These are phyloP conservation scores for Ferrisia virgata DNA, from an alignment of 2,888 invertebrate species.

Conservation along the genomic window DNA sequence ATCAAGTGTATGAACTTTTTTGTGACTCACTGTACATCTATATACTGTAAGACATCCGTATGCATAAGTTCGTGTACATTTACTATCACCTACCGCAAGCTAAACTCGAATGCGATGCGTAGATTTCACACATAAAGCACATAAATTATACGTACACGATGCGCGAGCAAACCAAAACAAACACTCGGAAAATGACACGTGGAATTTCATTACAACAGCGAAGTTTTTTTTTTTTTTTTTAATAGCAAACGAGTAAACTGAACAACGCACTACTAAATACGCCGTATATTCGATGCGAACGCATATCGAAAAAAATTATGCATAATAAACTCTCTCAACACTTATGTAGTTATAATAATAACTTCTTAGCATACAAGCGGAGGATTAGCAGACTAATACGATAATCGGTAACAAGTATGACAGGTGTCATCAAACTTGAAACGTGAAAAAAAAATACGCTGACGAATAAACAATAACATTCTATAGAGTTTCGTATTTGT, in stretches of 20 bases:
- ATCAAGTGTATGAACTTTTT: no score
- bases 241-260: not conserved
- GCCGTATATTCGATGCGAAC: not conserved
- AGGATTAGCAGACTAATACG: not conserved
- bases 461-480: conserved; percentile 5
- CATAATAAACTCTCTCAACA: not conserved
- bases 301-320: not conserved
- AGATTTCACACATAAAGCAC: not conserved
- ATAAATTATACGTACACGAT: not conserved
- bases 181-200: not conserved
- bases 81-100: not conserved
- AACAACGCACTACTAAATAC: not conserved
- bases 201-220: conserved; percentile 1
- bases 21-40: no score
- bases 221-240: no score
- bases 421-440: conserved; percentile 7
- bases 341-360: not conserved
- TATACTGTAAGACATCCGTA: not conserved
- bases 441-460: not conserved
- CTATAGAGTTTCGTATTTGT: not conserved
- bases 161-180: not conserved
- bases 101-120: not conserved
- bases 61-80: not conserved
- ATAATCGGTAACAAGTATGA: not conserved
- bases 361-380: not conserved